Evolutionary conservation across 2,888 invertebrate genomes (phyloP).

Genomic region (Pinctada fucata): DNA sequence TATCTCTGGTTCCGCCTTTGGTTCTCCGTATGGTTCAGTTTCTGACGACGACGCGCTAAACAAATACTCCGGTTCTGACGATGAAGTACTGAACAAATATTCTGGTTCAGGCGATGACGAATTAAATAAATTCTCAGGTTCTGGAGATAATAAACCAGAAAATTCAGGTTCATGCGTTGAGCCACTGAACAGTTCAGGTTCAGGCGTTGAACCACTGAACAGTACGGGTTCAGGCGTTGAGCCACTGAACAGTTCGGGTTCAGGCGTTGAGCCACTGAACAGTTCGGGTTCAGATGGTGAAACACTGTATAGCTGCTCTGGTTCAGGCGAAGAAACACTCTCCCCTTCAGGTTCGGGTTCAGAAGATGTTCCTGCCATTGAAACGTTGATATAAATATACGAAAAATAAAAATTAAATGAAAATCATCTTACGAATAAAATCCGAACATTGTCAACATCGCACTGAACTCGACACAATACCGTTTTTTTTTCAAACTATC

Average conservation of each 20-base stretch:
- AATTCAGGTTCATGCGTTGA: background rate
- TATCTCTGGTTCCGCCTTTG: constrained; percentile 37
- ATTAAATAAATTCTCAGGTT: constrained; percentile 5
- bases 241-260: background rate
- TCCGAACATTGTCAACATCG: no score
- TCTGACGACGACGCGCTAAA: constrained; percentile 30
- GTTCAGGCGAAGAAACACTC: no score
- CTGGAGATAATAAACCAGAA: background rate
- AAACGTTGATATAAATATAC: no score
- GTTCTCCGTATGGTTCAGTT: constrained; percentile 33
- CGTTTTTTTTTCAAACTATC: no score
- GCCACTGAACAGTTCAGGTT: background rate
- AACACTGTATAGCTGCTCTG: no score
- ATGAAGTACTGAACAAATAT: background rate
- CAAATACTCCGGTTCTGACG: constrained; percentile 15
- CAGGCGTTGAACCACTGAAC: background rate
- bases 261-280: no score
- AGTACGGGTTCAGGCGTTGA: no score
- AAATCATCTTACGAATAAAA: no score
- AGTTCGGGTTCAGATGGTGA: background rate
- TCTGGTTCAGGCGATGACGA: constrained; percentile 29
- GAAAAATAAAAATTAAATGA: no score
- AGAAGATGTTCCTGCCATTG: no score
- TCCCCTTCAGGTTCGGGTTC: no score
- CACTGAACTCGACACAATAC: no score